These are phyloP conservation scores for Aphidius ervi DNA, from an alignment of 1,140 invertebrate genomes.

Conservation along the genomic window DNA sequence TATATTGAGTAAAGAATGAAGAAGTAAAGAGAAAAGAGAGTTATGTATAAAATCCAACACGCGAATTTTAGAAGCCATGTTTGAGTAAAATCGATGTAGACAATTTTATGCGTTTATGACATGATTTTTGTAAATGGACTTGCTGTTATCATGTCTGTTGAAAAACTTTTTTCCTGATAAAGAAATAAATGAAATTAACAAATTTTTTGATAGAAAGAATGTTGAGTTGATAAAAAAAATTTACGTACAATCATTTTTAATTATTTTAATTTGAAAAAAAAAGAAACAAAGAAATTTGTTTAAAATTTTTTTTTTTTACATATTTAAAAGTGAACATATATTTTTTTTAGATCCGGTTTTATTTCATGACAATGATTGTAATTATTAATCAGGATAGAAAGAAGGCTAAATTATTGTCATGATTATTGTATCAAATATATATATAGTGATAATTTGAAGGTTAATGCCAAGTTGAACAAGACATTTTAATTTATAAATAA, in stretches of 20 bases:
- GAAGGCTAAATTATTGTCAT: constrained; percentile 3
- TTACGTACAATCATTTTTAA: too few species aligned
- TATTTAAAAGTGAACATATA: background rate
- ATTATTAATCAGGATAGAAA: background rate
- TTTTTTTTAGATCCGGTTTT: background rate
- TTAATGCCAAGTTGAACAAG: constrained; percentile 23
- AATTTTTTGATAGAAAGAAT: too few species aligned
- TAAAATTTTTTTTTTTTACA: background rate
- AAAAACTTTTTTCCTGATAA: too few species aligned
- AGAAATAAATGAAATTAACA: too few species aligned
- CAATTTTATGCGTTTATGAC: too few species aligned
- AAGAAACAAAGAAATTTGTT: background rate
- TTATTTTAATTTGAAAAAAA: too few species aligned
- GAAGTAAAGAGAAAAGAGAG: background rate
- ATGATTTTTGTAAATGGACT: too few species aligned
- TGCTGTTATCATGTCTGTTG: too few species aligned
- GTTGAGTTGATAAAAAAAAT: too few species aligned
- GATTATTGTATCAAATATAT: background rate
- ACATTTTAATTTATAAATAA: background rate
- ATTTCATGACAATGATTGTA: constrained; percentile 2
- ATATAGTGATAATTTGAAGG: constrained; percentile 14
- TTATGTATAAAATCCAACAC: constrained; percentile 4
- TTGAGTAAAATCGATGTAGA: too few species aligned
- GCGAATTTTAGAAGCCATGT: too few species aligned
- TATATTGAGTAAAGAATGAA: constrained; percentile 6